Percentiles rank a stretch among this genome's conserved stretches.
Evolutionary conservation across 2,888 invertebrate species (phyloP).

Genomic region (Leptinotarsa peninsularis): DNA sequence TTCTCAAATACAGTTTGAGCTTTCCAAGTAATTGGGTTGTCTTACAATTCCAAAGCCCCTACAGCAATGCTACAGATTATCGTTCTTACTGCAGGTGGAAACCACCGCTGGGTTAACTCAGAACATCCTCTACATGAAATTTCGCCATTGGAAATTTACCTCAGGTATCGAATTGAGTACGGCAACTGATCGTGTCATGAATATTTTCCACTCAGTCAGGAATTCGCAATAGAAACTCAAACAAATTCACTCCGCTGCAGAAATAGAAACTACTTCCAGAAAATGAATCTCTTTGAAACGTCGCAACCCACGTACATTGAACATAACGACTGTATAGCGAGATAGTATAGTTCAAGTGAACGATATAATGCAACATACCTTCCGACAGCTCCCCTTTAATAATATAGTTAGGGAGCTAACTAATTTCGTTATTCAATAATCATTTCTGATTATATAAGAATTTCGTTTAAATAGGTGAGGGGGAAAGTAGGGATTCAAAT

Average conservation of each 20-base stretch:
- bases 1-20: not conserved
- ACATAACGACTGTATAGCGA: not conserved
- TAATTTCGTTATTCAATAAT: too few species aligned
- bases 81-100: not conserved
- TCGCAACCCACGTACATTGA: not conserved
- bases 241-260: constrained; percentile 7
- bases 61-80: not conserved
- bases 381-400: too few species aligned
- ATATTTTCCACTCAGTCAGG: not conserved
- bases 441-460: too few species aligned
- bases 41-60: not conserved
- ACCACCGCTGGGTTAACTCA: not conserved
- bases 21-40: constrained; percentile 4
- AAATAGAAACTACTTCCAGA: constrained; percentile 16
- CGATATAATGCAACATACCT: too few species aligned
- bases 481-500: too few species aligned
- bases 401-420: too few species aligned
- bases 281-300: constrained; percentile 3
- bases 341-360: too few species aligned
- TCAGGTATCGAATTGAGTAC: constrained; percentile 14
- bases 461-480: too few species aligned
- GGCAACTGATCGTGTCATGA: constrained; percentile 7
- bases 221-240: constrained; percentile 1
- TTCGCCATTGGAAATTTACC: constrained; percentile 14
- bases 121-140: not conserved